These are phyloP conservation scores for Mungos mungo DNA, from an alignment of 2,113 vertebrate species.

Conservation along the genomic window DNA sequence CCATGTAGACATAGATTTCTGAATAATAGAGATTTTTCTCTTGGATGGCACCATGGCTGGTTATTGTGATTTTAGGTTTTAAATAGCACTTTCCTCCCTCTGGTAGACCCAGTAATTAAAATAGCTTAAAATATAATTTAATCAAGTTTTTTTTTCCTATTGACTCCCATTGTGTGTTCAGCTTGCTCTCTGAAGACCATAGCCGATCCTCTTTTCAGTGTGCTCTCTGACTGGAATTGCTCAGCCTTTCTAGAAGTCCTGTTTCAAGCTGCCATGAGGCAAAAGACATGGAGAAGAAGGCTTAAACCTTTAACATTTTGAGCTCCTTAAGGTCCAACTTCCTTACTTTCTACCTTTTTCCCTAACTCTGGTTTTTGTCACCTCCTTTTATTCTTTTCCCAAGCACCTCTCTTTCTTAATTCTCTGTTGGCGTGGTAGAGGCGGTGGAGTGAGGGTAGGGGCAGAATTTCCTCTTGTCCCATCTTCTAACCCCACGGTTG, in stretches of 20 bases:
- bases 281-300: not conserved
- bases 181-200: not conserved
- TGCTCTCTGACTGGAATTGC: not conserved
- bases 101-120: constrained; percentile 8
- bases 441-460: not conserved
- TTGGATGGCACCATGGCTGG: not conserved
- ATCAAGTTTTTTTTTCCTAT: not conserved
- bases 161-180: not conserved
- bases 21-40: not conserved
- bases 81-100: not conserved
- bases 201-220: not conserved
- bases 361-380: not conserved
- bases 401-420: not conserved
- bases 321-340: not conserved
- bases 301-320: not conserved
- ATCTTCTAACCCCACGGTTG: not conserved
- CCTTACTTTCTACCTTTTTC: not conserved
- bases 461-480: not conserved
- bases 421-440: not conserved
- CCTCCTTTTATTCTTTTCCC: not conserved
- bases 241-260: not conserved
- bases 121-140: constrained; percentile 10
- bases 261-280: not conserved
- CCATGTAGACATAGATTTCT: not conserved
- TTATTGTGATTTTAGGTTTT: constrained; percentile 13